Percentiles rank a stretch among this genome's conserved stretches.
These are phyloP conservation scores for Cirrhinus mrigala DNA, from an alignment of 2,797 vertebrate genomes.

Conservation along the genomic window DNA sequence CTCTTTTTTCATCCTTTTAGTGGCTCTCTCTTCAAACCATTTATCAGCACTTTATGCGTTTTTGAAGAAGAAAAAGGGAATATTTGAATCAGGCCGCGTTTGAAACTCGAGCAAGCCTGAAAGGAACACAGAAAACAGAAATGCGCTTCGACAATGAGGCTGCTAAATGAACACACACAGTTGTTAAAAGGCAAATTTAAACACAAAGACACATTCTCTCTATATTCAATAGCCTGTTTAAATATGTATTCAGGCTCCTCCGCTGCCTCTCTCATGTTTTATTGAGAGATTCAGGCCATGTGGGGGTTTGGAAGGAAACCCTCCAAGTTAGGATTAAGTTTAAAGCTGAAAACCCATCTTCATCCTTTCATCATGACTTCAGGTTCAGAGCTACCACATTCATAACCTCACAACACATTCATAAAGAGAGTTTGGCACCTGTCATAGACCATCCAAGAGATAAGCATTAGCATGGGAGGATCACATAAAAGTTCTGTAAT, in stretches of 20 bases:
- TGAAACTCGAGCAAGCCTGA: conserved; percentile 24
- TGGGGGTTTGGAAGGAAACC: conserved; percentile 36
- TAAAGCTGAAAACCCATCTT: conserved; percentile 25
- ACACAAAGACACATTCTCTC: conserved; percentile 1
- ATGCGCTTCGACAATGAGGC: not conserved
- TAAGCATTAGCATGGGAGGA: not conserved
- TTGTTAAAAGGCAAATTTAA: conserved; percentile 23
- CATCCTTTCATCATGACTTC: conserved; percentile 37
- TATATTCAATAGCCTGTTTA: conserved; percentile 14
- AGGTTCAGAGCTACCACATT: not conserved
- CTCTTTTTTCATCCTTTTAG: conserved; percentile 26
- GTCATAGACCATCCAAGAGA: not conserved
- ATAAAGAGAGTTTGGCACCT: conserved; percentile 16
- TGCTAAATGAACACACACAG: not conserved
- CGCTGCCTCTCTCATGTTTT: conserved; percentile 37
- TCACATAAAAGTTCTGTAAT: not conserved
- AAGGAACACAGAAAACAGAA: conserved; percentile 11
- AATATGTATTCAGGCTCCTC: conserved; percentile 45
- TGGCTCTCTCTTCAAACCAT: conserved; percentile 42
- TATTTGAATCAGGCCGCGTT: conserved; percentile 21
- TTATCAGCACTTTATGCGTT: conserved; percentile 44
- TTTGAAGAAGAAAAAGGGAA: conserved; percentile 44
- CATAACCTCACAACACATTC: conserved; percentile 4
- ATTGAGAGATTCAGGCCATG: conserved; percentile 41
- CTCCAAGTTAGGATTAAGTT: conserved; percentile 25